A percentile compares a stretch with the other conserved stretches of the same genome.
phyloP scores from a whole-genome alignment of 2,113 vertebrate species.

The Tragelaphus buxtoni region DNA sequence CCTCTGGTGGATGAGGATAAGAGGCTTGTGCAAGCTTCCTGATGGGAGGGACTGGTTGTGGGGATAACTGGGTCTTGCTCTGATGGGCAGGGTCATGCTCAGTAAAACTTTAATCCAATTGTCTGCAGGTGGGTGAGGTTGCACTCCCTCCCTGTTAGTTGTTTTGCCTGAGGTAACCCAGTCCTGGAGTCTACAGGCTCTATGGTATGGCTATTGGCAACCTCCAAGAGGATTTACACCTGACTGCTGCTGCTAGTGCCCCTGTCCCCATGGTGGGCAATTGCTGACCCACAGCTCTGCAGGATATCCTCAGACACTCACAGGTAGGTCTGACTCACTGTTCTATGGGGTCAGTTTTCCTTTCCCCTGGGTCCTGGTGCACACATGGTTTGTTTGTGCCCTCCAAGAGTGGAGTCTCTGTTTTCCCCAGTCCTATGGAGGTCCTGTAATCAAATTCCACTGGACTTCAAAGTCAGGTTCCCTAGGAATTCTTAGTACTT shows the following conservation, averaged over 20 bases:
- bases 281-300: background rate
- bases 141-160: background rate
- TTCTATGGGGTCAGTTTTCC: background rate
- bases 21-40: background rate
- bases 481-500: background rate
- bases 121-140: background rate
- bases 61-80: background rate
- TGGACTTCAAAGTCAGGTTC: background rate
- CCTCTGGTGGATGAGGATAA: background rate
- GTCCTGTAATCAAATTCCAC: background rate
- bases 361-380: background rate
- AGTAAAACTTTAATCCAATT: background rate
- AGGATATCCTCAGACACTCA: background rate
- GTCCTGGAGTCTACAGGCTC: background rate
- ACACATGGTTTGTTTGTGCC: background rate
- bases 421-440: background rate
- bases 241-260: background rate
- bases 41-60: background rate
- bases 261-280: background rate
- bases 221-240: background rate
- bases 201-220: background rate
- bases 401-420: background rate
- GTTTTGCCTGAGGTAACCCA: background rate
- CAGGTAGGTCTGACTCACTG: background rate
- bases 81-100: background rate